These are phyloP conservation scores for Cheirogaleus major DNA, from an alignment of 2,797 vertebrate species.

Conservation along the genomic window DNA sequence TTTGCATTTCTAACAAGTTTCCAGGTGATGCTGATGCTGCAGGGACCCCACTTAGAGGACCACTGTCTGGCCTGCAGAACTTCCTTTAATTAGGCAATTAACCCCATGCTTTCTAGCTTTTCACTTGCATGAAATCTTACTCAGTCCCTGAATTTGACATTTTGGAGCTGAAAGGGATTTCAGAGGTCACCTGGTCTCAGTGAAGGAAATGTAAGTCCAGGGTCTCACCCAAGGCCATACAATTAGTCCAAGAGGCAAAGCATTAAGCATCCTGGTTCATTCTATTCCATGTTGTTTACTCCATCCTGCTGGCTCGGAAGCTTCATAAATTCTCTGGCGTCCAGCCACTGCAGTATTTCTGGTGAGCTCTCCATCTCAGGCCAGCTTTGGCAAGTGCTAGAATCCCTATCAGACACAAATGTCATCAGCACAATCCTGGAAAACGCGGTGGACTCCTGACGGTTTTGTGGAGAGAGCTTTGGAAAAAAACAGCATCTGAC, in stretches of 20 bases:
- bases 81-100: neutral
- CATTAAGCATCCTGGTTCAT: neutral
- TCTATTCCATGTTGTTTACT: constrained; percentile 8
- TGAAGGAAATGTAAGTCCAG: neutral
- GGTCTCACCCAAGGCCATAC: neutral
- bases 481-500: constrained; percentile 53
- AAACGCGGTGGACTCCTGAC: constrained; percentile 51
- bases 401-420: constrained; percentile 44
- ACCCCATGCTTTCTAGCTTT: neutral
- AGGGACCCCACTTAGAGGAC: neutral
- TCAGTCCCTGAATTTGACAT: neutral
- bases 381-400: constrained; percentile 18
- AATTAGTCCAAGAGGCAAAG: neutral
- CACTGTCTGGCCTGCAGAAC: neutral
- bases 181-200: neutral
- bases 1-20: neutral
- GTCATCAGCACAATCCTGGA: constrained; percentile 26
- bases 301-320: neutral
- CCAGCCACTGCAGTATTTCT: constrained; percentile 51
- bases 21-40: neutral
- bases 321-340: neutral
- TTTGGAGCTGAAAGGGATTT: neutral
- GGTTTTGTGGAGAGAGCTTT: constrained; percentile 44
- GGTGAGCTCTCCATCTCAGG: neutral
- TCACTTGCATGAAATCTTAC: neutral